A percentile compares a stretch with the other conserved stretches of the same genome.
Evolutionary conservation across 2,797 vertebrate genomes (phyloP).

Genomic region (Notamacropus eugenii): DNA sequence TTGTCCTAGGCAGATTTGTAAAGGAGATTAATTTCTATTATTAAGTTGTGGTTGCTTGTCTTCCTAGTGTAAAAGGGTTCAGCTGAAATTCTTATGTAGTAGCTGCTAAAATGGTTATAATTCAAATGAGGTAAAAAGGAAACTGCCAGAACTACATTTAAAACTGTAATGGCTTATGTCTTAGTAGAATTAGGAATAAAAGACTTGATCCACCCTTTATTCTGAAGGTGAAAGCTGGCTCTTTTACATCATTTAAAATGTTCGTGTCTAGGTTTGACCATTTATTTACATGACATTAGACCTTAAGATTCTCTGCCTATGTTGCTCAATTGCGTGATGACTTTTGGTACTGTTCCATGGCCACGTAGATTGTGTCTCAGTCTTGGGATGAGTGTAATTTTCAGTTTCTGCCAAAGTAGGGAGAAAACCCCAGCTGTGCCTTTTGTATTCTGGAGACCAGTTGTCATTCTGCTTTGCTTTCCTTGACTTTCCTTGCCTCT

Average conservation of each 20-base stretch:
- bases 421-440: constrained; percentile 74
- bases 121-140: constrained; percentile 57
- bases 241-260: constrained; percentile 79
- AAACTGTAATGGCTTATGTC: constrained; percentile 52
- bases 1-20: background rate
- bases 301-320: constrained; percentile 78
- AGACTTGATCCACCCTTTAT: constrained; percentile 9
- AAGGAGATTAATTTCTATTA: background rate
- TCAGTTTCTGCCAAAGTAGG: constrained; percentile 74
- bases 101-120: constrained; percentile 43
- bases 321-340: constrained; percentile 73
- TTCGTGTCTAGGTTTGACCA: constrained; percentile 80
- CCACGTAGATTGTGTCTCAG: constrained; percentile 77
- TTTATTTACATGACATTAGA: constrained; percentile 80
- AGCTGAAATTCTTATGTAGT: constrained; percentile 8
- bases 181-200: background rate
- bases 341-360: constrained; percentile 76
- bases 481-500: constrained; percentile 37
- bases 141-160: constrained; percentile 56
- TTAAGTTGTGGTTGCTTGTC: constrained; percentile 29
- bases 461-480: constrained; percentile 52
- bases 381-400: constrained; percentile 77
- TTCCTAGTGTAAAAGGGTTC: constrained; percentile 41
- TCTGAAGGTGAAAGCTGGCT: constrained; percentile 42
- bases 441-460: constrained; percentile 72